Percentiles rank a stretch among this genome's conserved stretches.
Evolutionary conservation across 92 coral and sea anemone species (phyloP).

Genomic region (Porites cylindrica): DNA sequence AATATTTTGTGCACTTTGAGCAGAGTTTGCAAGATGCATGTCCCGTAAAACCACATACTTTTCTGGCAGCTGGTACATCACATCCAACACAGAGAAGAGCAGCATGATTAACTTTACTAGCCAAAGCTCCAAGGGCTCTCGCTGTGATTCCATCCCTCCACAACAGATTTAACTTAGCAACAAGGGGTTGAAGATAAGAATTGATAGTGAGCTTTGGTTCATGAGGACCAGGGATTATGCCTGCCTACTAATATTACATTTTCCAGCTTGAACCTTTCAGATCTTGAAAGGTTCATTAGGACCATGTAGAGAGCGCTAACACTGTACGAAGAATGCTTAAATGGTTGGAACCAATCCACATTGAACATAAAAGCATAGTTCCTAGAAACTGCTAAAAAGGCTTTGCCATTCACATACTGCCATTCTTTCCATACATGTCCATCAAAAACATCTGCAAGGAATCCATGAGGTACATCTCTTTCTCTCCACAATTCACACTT

Average conservation of each 20-base stretch:
- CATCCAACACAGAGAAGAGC: conserved; percentile 41
- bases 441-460: conserved; percentile 76
- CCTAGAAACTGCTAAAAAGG: conserved; percentile 59
- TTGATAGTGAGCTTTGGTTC: conserved; percentile 60
- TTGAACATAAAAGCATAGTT: conserved; percentile 72
- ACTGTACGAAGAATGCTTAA: conserved; percentile 61
- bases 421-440: conserved; percentile 74
- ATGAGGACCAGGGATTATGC: conserved; percentile 75
- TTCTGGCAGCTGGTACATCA: conserved; percentile 69
- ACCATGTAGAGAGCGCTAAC: conserved; percentile 77
- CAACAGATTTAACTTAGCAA: conserved; percentile 16
- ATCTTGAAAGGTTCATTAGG: conserved; percentile 73
- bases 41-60: conserved; percentile 59
- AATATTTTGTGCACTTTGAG: conserved; percentile 70
- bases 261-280: conserved; percentile 68
- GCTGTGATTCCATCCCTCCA: conserved; percentile 43
- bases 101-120: background rate
- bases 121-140: background rate
- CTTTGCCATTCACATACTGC: conserved; percentile 62
- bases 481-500: conserved; percentile 71
- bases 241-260: conserved; percentile 58
- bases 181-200: conserved; percentile 39
- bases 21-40: conserved; percentile 55
- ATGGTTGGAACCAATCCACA: conserved; percentile 81
- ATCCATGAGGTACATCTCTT: conserved; percentile 54